Conservation (phyloP, 2,113 vertebrate genomes). For the Leuciscus idus region DNA sequence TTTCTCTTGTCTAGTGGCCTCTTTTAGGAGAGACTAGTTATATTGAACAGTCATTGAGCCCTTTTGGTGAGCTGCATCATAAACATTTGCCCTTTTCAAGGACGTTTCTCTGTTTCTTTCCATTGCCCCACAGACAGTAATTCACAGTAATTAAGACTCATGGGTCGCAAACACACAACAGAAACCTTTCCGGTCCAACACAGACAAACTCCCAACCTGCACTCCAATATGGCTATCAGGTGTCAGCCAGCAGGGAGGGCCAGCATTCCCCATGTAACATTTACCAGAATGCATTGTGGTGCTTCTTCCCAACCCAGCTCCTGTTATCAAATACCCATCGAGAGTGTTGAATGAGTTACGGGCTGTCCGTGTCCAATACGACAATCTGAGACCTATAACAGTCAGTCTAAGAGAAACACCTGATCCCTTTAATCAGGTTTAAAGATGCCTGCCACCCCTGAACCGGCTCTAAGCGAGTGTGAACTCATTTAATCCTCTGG, state of each 20-base stretch:
- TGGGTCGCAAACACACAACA: background rate
- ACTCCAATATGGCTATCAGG: conserved; percentile 39
- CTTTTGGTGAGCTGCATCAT: background rate
- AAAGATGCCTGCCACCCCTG: conserved; percentile 25
- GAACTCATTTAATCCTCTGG: conserved; percentile 46
- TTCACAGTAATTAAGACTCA: conserved; percentile 45
- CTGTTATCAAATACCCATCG: conserved; percentile 17
- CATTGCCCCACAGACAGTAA: background rate
- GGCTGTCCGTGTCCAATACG: background rate
- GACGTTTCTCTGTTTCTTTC: background rate
- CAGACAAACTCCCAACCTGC: conserved; percentile 26
- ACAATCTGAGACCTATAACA: conserved; percentile 32
- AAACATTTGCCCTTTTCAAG: conserved; percentile 38
- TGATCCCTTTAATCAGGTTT: conserved; percentile 51
- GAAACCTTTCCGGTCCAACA: conserved; percentile 22
- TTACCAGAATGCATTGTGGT: conserved; percentile 15
- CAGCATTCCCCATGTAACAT: conserved; percentile 28
- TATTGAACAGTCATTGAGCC: background rate
- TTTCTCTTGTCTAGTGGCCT: conserved; percentile 26
- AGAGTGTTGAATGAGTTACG: conserved; percentile 3
- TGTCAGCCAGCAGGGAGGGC: conserved; percentile 21
- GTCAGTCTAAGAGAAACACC: conserved; percentile 18
- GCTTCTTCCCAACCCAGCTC: conserved; percentile 19
- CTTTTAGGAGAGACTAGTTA: background rate
- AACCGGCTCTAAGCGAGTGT: conserved; percentile 21